A percentile compares a stretch with the other conserved stretches of the same genome.
Conservation (phyloP, 2,888 invertebrate genomes). For the Melinaea menophilus region DNA sequence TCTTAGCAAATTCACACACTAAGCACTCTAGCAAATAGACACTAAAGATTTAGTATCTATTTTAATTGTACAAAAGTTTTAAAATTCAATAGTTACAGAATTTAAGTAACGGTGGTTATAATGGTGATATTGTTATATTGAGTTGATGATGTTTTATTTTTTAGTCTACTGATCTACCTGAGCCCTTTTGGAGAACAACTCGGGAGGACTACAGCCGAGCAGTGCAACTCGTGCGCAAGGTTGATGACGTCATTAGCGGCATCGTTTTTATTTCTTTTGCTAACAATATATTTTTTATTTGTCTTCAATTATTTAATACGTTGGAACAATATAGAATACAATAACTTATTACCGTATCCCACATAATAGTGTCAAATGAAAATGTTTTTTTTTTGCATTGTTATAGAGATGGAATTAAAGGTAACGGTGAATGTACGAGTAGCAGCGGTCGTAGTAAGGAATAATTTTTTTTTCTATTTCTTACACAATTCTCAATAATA, state of each 20-base stretch:
- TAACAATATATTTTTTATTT: constrained; percentile 85
- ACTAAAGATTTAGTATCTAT: too few species aligned
- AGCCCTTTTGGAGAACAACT: constrained; percentile 81
- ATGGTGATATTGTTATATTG: neutral
- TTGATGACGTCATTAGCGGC: constrained; percentile 80
- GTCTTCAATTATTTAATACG: constrained; percentile 83
- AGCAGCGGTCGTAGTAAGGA: constrained; percentile 35
- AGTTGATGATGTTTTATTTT: constrained; percentile 11
- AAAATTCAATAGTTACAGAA: too few species aligned
- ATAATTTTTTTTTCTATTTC: constrained; percentile 30
- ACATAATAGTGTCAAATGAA: neutral
- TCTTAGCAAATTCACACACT: too few species aligned
- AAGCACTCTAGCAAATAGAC: too few species aligned
- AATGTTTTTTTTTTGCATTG: neutral
- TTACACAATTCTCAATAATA: too few species aligned
- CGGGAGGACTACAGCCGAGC: constrained; percentile 82
- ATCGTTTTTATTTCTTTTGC: constrained; percentile 83
- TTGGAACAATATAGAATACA: constrained; percentile 74
- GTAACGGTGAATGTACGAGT: constrained; percentile 41
- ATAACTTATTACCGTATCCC: neutral
- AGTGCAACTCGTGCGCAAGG: constrained; percentile 76
- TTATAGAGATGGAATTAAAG: constrained; percentile 48
- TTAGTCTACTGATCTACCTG: constrained; percentile 79
- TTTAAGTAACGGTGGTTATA: too few species aligned
- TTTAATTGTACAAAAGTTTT: too few species aligned